Conservation (phyloP, 2,113 vertebrate species). For the Ammodytes dubius region DNA sequence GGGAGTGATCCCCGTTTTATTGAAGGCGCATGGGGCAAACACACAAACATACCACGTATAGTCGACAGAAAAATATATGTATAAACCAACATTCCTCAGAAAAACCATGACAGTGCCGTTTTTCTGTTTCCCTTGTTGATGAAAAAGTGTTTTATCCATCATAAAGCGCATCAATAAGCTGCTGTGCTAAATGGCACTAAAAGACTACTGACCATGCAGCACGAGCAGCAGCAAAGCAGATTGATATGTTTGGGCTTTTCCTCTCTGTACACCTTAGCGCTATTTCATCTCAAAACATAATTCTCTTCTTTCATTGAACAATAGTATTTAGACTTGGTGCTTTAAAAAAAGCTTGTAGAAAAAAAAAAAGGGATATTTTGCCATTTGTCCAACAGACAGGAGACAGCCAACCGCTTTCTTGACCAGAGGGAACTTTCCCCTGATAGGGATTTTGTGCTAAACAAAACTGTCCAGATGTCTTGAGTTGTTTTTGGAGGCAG, state of each 20-base stretch:
- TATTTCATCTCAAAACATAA: constrained; percentile 46
- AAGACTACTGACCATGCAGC: constrained; percentile 34
- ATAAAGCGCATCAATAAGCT: constrained; percentile 38
- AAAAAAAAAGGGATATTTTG: constrained; percentile 25
- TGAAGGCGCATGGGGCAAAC: constrained; percentile 35
- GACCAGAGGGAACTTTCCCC: background rate
- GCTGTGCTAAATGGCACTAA: constrained; percentile 47
- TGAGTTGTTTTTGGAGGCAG: background rate
- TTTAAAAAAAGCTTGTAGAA: constrained; percentile 21
- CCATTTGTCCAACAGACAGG: background rate
- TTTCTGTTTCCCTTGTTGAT: constrained; percentile 37
- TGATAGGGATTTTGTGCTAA: background rate
- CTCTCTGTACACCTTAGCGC: constrained; percentile 49
- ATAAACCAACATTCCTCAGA: constrained; percentile 66
- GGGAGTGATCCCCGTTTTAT: background rate
- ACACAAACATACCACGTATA: constrained; percentile 32
- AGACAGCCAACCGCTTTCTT: constrained; percentile 6
- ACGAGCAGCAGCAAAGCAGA: constrained; percentile 40
- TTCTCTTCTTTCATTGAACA: constrained; percentile 36
- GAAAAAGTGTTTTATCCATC: constrained; percentile 13
- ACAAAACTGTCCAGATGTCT: background rate
- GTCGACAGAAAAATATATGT: constrained; percentile 41
- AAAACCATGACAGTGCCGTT: constrained; percentile 53
- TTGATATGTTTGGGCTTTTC: constrained; percentile 44
- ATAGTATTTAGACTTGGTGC: constrained; percentile 30